Conservation (phyloP, 1,140 invertebrate species). For the Calycopis cecrops region DNA sequence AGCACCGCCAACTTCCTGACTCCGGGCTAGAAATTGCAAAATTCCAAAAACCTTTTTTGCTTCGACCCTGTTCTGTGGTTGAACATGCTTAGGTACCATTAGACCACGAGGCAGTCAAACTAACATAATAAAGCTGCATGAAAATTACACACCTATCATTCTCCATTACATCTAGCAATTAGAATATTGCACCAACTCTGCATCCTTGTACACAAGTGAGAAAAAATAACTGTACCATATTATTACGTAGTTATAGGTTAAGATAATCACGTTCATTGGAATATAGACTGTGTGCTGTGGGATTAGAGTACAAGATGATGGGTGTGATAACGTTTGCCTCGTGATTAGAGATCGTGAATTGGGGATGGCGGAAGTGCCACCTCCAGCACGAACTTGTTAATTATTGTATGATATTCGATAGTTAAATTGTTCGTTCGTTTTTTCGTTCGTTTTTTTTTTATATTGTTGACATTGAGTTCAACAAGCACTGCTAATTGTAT, state of each 20-base stretch:
- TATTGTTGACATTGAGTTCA: not conserved
- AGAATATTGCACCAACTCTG: no score
- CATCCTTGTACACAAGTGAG: no score
- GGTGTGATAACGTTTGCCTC: conserved; percentile 2
- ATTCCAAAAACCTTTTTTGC: no score
- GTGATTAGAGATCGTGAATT: conserved; percentile 8
- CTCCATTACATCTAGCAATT: no score
- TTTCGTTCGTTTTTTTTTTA: not conserved
- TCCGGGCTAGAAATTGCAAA: no score
- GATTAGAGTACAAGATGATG: not conserved
- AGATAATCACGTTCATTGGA: not conserved
- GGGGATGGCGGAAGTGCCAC: conserved; percentile 6
- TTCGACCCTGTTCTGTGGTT: no score
- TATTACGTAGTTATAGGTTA: not conserved
- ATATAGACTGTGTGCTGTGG: not conserved
- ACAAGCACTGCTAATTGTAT: not conserved
- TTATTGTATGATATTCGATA: conserved; percentile 8
- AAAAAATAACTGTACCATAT: no score
- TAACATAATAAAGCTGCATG: no score
- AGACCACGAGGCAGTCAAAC: no score
- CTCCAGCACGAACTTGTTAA: conserved; percentile 1
- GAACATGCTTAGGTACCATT: no score
- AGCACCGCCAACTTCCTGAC: no score
- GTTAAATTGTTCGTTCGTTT: conserved; percentile 1
- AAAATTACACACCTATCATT: no score